A percentile compares a stretch with the other conserved stretches of the same genome.
Conservation (phyloP, 2,888 invertebrate species). For the Pollenia amentaria region DNA sequence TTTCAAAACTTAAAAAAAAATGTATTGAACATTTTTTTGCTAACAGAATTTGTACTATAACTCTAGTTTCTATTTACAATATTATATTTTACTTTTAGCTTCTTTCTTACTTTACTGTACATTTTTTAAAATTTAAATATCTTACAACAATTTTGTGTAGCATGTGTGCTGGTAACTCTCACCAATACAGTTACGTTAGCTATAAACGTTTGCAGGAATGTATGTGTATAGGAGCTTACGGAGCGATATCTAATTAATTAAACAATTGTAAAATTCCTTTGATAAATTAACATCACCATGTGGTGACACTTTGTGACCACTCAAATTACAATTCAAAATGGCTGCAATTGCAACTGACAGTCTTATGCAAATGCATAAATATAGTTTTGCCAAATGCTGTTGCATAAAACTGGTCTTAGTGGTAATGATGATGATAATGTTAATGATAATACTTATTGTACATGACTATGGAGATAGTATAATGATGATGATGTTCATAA, state of each 20-base stretch:
- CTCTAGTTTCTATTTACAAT: too few relatives aligned
- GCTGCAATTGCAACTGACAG: slow-evolving; percentile 70
- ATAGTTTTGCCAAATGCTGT: slow-evolving; percentile 42
- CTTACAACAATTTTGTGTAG: too few relatives aligned
- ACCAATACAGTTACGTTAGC: background rate
- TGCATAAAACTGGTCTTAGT: slow-evolving; percentile 42
- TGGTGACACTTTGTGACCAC: slow-evolving; percentile 75
- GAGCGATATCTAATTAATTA: slow-evolving; percentile 77
- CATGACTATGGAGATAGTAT: background rate
- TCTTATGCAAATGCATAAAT: slow-evolving; percentile 58
- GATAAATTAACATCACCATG: slow-evolving; percentile 79
- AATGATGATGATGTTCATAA: slow-evolving; percentile 1
- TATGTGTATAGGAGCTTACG: background rate
- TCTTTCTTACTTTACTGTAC: too few relatives aligned
- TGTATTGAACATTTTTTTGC: too few relatives aligned
- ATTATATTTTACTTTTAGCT: too few relatives aligned
- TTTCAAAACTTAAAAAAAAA: too few relatives aligned
- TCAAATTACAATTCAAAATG: slow-evolving; percentile 74
- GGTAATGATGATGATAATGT: slow-evolving; percentile 25
- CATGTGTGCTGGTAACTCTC: background rate
- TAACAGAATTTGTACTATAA: too few relatives aligned
- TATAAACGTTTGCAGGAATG: background rate
- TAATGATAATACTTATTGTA: slow-evolving; percentile 19
- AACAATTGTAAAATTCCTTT: slow-evolving; percentile 79
- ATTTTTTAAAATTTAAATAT: too few relatives aligned